phyloP scores from a whole-genome alignment of 2,888 invertebrate species.

The Drosophila prostipennis region DNA sequence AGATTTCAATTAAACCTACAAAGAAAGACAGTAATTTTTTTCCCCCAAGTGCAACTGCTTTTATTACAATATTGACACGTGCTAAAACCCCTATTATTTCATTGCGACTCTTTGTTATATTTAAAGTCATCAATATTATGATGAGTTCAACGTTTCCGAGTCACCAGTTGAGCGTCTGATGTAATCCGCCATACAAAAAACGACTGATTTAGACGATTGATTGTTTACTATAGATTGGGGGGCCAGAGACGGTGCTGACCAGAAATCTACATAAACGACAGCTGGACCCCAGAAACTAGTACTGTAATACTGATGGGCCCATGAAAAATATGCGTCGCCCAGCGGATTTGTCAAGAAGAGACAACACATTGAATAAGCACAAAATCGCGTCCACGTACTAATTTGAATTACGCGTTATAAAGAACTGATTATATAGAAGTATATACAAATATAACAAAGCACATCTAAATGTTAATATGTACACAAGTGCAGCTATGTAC shows the following conservation, averaged over 20 bases:
- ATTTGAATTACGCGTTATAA: slow-evolving; percentile 69
- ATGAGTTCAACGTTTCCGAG: too few species aligned
- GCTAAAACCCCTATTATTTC: slow-evolving; percentile 11
- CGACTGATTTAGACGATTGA: slow-evolving; percentile 54
- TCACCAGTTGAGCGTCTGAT: slow-evolving; percentile 16
- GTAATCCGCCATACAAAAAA: slow-evolving; percentile 24
- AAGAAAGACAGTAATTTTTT: too few species aligned
- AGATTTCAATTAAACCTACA: too few species aligned
- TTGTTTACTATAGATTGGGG: slow-evolving; percentile 27
- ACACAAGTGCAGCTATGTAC: slow-evolving; percentile 47
- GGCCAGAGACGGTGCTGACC: slow-evolving; percentile 49
- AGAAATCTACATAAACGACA: slow-evolving; percentile 21
- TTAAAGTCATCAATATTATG: slow-evolving; percentile 6
- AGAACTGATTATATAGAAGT: slow-evolving; percentile 34
- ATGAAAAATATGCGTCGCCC: slow-evolving; percentile 68
- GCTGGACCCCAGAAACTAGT: slow-evolving; percentile 1
- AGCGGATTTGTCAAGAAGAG: slow-evolving; percentile 45
- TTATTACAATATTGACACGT: slow-evolving; percentile 2
- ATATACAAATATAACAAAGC: slow-evolving; percentile 33
- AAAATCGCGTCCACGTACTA: slow-evolving; percentile 63
- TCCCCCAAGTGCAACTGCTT: not conserved
- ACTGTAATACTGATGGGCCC: slow-evolving; percentile 46
- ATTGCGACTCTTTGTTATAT: slow-evolving; percentile 16
- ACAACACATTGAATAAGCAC: slow-evolving; percentile 4
- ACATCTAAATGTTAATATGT: slow-evolving; percentile 53